Evolutionary conservation across 2,888 invertebrate species (phyloP).

Genomic region (Corythucha ciliata): DNA sequence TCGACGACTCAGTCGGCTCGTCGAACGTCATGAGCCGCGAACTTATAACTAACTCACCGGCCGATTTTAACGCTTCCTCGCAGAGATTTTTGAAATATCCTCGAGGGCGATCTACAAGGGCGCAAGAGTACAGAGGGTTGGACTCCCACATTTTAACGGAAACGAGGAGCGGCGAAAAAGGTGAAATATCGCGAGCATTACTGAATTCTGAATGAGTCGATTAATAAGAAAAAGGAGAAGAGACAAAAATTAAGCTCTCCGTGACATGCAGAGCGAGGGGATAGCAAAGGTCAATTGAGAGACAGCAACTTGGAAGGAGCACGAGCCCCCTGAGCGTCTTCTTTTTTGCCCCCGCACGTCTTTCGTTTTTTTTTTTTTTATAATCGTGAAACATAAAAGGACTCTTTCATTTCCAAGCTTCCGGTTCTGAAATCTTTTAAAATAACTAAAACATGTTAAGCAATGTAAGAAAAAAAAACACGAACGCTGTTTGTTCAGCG

Average conservation of each 20-base stretch:
- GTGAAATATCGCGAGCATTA: no score
- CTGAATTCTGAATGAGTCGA: no score
- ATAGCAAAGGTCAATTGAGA: background rate
- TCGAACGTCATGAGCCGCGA: slow-evolving; percentile 23
- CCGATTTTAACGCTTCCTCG: slow-evolving; percentile 28
- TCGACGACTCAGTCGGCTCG: slow-evolving; percentile 8
- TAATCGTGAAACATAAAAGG: no score
- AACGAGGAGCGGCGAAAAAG: slow-evolving; percentile 5
- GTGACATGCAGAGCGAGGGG: background rate
- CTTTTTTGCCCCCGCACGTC: no score
- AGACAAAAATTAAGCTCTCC: no score
- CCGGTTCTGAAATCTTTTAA: no score
- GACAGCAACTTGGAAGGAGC: background rate
- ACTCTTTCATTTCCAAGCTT: no score
- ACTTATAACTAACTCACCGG: slow-evolving; percentile 20
- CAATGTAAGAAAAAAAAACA: no score
- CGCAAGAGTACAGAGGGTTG: slow-evolving; percentile 28
- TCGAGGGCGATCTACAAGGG: slow-evolving; percentile 21
- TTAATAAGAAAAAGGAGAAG: no score
- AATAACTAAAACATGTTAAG: no score
- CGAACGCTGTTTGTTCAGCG: no score
- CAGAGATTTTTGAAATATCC: slow-evolving; percentile 27
- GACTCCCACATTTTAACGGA: slow-evolving; percentile 27
- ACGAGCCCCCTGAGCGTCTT: background rate
- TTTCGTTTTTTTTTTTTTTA: no score